Conservation (phyloP, 2,113 vertebrate species). For the Nanorana parkeri region DNA sequence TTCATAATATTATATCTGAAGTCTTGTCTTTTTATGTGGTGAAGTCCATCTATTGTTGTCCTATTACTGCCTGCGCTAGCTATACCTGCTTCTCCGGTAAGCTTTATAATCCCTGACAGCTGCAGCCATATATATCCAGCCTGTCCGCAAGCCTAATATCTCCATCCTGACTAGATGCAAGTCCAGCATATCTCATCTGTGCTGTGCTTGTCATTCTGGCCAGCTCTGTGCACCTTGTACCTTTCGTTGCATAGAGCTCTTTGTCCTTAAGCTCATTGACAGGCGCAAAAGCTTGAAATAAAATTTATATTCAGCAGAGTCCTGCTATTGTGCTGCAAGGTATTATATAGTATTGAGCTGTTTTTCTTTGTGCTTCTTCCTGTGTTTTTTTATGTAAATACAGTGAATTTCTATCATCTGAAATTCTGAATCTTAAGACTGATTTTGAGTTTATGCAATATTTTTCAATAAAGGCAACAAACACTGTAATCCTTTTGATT, state of each 20-base stretch:
- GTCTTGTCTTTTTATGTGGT: slow-evolving; percentile 24
- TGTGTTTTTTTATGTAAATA: neutral
- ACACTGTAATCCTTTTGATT: too few relatives aligned
- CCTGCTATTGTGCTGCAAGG: neutral
- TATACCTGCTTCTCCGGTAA: slow-evolving; percentile 22
- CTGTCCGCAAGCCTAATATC: neutral
- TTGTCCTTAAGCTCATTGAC: neutral
- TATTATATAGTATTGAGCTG: neutral
- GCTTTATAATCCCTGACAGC: slow-evolving; percentile 31
- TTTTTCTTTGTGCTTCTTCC: slow-evolving; percentile 2
- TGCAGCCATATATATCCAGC: slow-evolving; percentile 12
- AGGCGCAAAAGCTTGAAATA: neutral
- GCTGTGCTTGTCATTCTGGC: neutral
- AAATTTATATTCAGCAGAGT: neutral
- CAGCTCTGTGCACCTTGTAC: neutral
- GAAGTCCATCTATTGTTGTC: slow-evolving; percentile 8
- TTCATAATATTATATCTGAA: neutral
- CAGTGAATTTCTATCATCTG: too few relatives aligned
- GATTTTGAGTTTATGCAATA: too few relatives aligned
- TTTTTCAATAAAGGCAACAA: too few relatives aligned
- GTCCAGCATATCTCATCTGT: neutral
- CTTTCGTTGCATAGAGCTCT: neutral
- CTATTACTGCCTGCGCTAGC: slow-evolving; percentile 8
- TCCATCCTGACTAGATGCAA: neutral
- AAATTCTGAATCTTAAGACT: too few relatives aligned